Base-by-base conservation (phyloP, 2,113 vertebrate species). In the Tragelaphus strepsiceros region DNA sequence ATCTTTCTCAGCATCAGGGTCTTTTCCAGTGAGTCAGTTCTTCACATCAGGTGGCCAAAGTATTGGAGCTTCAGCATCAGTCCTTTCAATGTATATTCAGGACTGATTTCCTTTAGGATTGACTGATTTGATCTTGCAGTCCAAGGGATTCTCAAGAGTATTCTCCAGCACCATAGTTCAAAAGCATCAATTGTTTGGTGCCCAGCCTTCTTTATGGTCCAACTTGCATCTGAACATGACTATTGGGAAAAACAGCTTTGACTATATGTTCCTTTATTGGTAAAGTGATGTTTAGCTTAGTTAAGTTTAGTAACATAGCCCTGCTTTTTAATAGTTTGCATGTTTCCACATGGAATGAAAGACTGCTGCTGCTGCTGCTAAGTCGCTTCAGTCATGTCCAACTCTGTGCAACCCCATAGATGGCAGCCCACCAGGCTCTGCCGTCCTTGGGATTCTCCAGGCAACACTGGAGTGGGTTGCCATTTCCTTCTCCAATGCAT, bases 371-470 rank as follows among this genome's bases (percentile, higher is more conserved):
- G 59, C 59, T 61, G 61, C 61, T 62, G 28, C 28, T 62, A 62
- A 62, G 61, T 62, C 5, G 0, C 13, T 62, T 62, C 12, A 62
- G 13, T 62, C 13, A 2, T 62, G 28, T 30, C 1, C 2, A 0
- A 62, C 61, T 62, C 59, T 62, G 59, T 30, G 28, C 5, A 2
- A 30, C 61, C 2, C 13, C 61, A 30, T 62, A 15, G 61, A 62
- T 0, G 28, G 61, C 61, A 62, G 61, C 61, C 61, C 13, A 62
- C 61, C 28, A 30, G 28, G 59, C 59, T 62, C 28, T 28, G 1
- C 28, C 2, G 1, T 30, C 59, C 59, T 1, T 62, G 59, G 59
- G 13, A 15, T 30, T 62, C 28, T 62, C 59, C 28, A 62, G 59
- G 59, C 59, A 30, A 30, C 28, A 62, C 28, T 15, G 59, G 61